Base-by-base conservation (phyloP, 2,797 vertebrate genomes). In the Spea hammondii region DNA sequence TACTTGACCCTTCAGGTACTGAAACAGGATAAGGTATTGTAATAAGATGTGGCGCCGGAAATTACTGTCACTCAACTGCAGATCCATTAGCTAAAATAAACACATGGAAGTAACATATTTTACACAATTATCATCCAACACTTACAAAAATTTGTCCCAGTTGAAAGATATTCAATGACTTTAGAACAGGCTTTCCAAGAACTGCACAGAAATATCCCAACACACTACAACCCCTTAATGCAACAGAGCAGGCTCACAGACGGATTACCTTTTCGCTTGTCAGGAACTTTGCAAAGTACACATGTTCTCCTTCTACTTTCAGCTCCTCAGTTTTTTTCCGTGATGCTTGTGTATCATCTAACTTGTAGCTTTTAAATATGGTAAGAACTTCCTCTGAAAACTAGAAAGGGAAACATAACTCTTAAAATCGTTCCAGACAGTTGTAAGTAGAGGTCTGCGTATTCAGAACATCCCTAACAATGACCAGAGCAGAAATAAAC, bases 221-320 rank as follows among this genome's bases (percentile, higher is more conserved):
- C 32, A 32, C 32, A 32, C 32, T 32, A 32, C 32, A 32, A 32
- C 32, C 32, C 32, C 32, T 32, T 32, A 32, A 32, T 32, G 32
- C 32, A 32, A 32, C 32, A 32, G 32, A 32, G 32, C 32, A 32
- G 32, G 32, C 32, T 32, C 32, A 32, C 32, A 32, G 32, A 32
- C 32, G 3, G 4, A 53, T 74, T 88, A 99, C 98, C 95, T 99
- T 99, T 86, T 99, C 98, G 84, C 97, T 99, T 74, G 98, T 99
- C 79, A 99, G 93, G 85, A 99, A 99, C 88, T 99, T 99, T 0
- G 98, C 96, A 83, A 99, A 99, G 87, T 99, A 99, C 0, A 99
- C 96, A 4, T 99, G 96, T 4, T 98, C 97, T 79, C 95, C 95
- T 71, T 93, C 93, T 5, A 94, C 92, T 88, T 97, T 96, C 14